phyloP scores from a whole-genome alignment of 2,113 vertebrate species.

The Burhinus oedicnemus region DNA sequence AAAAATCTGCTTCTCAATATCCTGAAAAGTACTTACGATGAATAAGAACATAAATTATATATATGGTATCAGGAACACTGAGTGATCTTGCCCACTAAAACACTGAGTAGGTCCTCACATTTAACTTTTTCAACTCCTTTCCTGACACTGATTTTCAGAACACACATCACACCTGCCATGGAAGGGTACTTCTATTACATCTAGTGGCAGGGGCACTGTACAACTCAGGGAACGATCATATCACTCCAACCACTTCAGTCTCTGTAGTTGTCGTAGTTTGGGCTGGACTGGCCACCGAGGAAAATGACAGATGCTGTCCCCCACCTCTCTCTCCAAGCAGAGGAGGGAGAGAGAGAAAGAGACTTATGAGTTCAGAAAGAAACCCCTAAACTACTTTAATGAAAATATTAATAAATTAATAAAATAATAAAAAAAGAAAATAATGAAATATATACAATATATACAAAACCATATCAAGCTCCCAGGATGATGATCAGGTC shows the following conservation, averaged over 20 bases:
- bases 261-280: background rate
- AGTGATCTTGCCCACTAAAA: background rate
- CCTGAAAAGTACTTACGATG: background rate
- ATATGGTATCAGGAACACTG: background rate
- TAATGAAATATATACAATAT: too few species aligned
- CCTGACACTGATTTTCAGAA: background rate
- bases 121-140: background rate
- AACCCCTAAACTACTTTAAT: too few species aligned
- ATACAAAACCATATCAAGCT: too few species aligned
- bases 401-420: too few species aligned
- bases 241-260: background rate
- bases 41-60: background rate
- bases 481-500: too few species aligned
- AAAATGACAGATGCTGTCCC: too few species aligned
- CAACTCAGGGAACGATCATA: background rate
- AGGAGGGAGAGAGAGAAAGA: too few species aligned
- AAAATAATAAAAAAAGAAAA: too few species aligned
- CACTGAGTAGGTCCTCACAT: background rate
- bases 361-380: too few species aligned
- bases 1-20: background rate
- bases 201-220: background rate
- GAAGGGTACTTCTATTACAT: background rate
- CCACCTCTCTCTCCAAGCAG: too few species aligned
- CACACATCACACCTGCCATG: rapidly evolving
- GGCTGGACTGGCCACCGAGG: too few species aligned